Conservation (phyloP, 2,797 vertebrate species). For the Halcyon chelicuti region DNA sequence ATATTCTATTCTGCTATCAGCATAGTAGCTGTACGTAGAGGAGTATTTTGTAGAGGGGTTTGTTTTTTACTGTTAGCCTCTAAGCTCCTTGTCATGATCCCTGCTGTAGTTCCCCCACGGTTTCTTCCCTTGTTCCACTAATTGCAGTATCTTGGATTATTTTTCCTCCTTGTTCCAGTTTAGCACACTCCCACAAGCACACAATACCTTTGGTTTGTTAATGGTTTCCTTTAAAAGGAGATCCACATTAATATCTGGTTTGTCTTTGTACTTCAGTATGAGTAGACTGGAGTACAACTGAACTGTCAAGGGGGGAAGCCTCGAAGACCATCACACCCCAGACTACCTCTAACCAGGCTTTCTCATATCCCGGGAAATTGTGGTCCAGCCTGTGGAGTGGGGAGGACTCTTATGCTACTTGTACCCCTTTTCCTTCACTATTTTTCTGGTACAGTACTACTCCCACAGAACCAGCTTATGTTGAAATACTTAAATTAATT, state of each 20-base stretch:
- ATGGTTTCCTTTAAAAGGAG: background rate
- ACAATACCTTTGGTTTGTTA: background rate
- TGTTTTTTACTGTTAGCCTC: background rate
- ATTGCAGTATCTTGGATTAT: background rate
- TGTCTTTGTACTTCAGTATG: background rate
- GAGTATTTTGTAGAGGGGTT: background rate
- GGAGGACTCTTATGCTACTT: background rate
- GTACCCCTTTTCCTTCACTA: background rate
- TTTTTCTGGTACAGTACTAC: background rate
- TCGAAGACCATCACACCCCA: background rate
- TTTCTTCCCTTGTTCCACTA: background rate
- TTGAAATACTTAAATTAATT: background rate
- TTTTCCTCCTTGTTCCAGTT: background rate
- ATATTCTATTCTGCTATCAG: background rate
- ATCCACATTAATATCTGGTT: background rate
- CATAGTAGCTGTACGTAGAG: background rate
- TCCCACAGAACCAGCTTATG: background rate
- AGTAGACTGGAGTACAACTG: background rate
- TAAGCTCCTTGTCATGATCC: background rate
- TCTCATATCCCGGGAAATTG: background rate
- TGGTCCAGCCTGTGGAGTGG: background rate
- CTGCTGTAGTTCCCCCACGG: background rate
- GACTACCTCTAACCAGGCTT: background rate
- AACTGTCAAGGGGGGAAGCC: fast-evolving
- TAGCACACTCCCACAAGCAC: background rate